Evolutionary conservation across 2,888 invertebrate genomes (phyloP), one percentile per base, ranked within the genome.

Genomic region (Philereme vetulata): DNA sequence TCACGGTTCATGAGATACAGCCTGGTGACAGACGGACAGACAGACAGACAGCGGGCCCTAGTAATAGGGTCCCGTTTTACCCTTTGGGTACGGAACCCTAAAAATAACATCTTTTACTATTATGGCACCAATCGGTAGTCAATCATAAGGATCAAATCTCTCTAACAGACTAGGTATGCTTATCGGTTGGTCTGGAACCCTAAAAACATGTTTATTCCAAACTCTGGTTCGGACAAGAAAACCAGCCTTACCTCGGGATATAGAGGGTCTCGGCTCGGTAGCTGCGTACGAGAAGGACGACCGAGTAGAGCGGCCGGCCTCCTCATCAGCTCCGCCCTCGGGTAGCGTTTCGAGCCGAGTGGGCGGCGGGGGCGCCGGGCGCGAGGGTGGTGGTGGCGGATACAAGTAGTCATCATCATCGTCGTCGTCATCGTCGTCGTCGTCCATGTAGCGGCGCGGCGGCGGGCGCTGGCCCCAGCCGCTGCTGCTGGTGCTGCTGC

Each of bases 291-390:
- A 42, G 47, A n/a, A 34, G 8, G 88, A 84, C 0, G 84, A 65
- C 3, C 83, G 67, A 0, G 85, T 84, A 0, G 88, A 84, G 0
- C 80, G 70, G 0, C 77, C 81, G 0, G 66, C 81, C 40, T 89
- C 89, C 51, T 88, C 88, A 44, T 85, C 90, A 0, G 84, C 77
- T 59, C 77, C 82, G 3, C 77, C 81, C 61, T 90, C 90, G 0
- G 88, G 80, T 3, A 90, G 83, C 0, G 90, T 89, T 63, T 88
- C 88, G 0, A 90, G 80, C 0, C 77, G 78, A 6, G 81, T 78
- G 51, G 76, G 80, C 21, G 77, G 74, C 0, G 63, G 57, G 43
- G 43, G 40, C 7, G 38, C 9, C 10, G 42, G 5, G 5, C 35
- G 10, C 5, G 35, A 34, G 1, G 74, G 72, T 32, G 47, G 4